Conservation (phyloP, 2,888 invertebrate genomes). For the Himalopsyche kuldschensis region DNA sequence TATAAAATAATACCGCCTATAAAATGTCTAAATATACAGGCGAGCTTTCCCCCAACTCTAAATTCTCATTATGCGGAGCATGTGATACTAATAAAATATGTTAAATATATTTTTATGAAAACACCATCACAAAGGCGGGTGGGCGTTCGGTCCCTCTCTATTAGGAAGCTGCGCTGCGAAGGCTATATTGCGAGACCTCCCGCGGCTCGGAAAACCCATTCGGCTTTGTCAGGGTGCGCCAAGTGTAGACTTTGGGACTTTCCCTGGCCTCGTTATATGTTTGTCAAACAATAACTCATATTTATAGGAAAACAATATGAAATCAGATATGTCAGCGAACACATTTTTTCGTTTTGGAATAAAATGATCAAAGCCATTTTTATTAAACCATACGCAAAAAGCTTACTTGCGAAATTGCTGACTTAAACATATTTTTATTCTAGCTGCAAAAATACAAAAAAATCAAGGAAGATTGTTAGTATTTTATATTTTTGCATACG, state of each 20-base stretch:
- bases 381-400: neutral
- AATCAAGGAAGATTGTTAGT: too few species aligned
- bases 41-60: neutral
- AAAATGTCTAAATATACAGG: neutral
- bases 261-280: neutral
- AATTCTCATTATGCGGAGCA: neutral
- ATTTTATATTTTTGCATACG: too few species aligned
- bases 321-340: neutral
- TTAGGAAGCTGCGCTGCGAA: conserved; percentile 5
- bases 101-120: conserved; percentile 24
- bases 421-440: neutral
- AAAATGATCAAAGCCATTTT: neutral
- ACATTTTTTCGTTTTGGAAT: neutral
- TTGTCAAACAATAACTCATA: neutral
- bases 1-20: neutral
- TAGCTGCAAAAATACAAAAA: too few species aligned
- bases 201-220: conserved; percentile 14
- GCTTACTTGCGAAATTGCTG: neutral
- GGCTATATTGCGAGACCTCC: conserved; percentile 24
- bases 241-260: neutral
- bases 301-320: neutral
- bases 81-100: conserved; percentile 19
- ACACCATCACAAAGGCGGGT: neutral
- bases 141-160: neutral
- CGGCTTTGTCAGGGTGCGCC: conserved; percentile 6